Base-by-base conservation (phyloP, 2,888 invertebrate species). In the Calameuta filiformis region DNA sequence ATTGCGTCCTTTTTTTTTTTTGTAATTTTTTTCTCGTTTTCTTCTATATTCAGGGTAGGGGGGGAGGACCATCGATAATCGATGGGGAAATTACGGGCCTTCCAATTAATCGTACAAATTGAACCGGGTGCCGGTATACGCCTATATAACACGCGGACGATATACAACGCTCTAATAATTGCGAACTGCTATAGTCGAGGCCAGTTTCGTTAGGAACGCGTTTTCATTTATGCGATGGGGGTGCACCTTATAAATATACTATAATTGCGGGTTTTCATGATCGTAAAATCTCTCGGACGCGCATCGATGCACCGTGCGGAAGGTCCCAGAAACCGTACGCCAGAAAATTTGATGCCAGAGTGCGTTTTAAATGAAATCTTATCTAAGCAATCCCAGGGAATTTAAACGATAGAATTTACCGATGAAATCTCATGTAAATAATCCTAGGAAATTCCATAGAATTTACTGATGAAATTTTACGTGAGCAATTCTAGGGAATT, bases 241-340 rank as follows among this genome's bases (percentile, higher is more conserved):
- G 23, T 9, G 23, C 56, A 23, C 56, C 56, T 23, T 56, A 23
- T 23, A 23, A 56, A 23, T 56, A 23, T 23, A 68, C 78, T 74
- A 68, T 83, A 84, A 84, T 84, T 82, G 81, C 78, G 75, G 37
- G 78, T 77, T 56, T 56, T 56, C 80, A 82, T 82, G 83, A 84
- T 81, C 84, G 83, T 84, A 85, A 85, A 85, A 76, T 83, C 35
- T 68, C 79, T 76, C 79, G 76, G 73, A 69, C 76, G 23, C 56
- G 56, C 56, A 56, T 56, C 23, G 56, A 9, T 23, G 56, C 56
- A 9, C 56, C 56, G 9, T 6, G 9, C 9, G 56, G 23, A 23
- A 23, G 9, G 23, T 56, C 12, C 35, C 35, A 6, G 9, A 56
- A 6, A 23, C 9, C 56, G 2, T 23, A 2, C 9, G 56, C 9